Evolutionary conservation across 2,113 vertebrate genomes (phyloP).

Genomic region (Tympanuchus pallidicinctus): DNA sequence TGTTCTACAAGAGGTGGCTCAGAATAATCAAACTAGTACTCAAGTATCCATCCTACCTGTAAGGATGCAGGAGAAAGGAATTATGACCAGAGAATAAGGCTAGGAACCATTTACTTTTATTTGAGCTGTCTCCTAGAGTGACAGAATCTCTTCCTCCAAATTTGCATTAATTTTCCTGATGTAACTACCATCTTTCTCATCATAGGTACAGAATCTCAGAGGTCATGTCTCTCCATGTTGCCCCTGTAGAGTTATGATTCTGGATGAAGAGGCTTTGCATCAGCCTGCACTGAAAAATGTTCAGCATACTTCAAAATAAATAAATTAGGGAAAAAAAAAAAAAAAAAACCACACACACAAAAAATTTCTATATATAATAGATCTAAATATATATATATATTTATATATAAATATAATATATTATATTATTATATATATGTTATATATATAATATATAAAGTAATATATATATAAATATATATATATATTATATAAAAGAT

Average conservation of each 20-base stretch:
- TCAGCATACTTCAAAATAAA: background rate
- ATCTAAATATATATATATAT: no score
- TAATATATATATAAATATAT: no score
- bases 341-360: no score
- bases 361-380: no score
- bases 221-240: background rate
- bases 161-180: background rate
- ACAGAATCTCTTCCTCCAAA: background rate
- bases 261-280: background rate
- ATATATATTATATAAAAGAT: no score
- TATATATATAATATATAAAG: no score
- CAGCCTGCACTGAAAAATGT: background rate
- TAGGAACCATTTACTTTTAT: background rate
- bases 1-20: background rate
- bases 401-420: no score
- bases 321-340: background rate
- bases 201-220: background rate
- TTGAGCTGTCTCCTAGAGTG: background rate
- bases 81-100: background rate
- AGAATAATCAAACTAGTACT: background rate
- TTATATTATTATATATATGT: no score
- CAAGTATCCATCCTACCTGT: background rate
- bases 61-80: background rate
- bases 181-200: background rate
- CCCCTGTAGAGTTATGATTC: background rate